phyloP scores from a whole-genome alignment of 2,113 vertebrate species.

The Callipepla californica region DNA sequence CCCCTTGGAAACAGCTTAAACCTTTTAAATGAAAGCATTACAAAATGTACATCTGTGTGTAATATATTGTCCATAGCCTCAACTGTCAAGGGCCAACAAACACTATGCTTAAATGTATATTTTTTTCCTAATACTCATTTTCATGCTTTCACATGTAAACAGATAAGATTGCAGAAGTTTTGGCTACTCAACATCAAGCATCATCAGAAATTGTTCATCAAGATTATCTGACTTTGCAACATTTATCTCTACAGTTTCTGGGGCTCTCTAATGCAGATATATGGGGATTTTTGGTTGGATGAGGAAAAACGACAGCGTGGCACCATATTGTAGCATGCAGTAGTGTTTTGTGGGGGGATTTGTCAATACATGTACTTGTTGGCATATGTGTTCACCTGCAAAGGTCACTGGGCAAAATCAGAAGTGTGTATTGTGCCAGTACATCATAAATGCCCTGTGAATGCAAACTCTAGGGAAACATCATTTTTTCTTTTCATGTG shows the following conservation, averaged over 20 bases:
- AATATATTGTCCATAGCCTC: conserved; percentile 54
- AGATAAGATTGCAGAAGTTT: neutral
- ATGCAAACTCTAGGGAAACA: neutral
- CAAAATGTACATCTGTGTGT: conserved; percentile 69
- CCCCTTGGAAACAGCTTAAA: conserved; percentile 74
- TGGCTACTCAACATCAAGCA: neutral
- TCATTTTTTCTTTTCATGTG: neutral
- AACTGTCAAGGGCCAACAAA: conserved; percentile 36
- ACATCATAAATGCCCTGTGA: neutral
- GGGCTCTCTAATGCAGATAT: neutral
- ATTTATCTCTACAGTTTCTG: neutral
- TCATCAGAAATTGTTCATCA: neutral
- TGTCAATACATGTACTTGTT: neutral
- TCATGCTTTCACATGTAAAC: conserved; percentile 43
- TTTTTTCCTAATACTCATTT: conserved; percentile 16
- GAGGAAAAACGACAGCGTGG: neutral
- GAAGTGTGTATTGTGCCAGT: neutral
- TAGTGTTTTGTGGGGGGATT: neutral
- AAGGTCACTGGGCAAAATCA: neutral
- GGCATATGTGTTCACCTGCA: neutral
- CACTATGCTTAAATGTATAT: neutral
- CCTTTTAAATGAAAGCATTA: conserved; percentile 70
- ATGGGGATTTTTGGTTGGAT: neutral
- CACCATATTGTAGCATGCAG: neutral
- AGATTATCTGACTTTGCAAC: neutral